Conservation (phyloP, 2,113 vertebrate species). For the Cyphomyrus discorhynchus region DNA sequence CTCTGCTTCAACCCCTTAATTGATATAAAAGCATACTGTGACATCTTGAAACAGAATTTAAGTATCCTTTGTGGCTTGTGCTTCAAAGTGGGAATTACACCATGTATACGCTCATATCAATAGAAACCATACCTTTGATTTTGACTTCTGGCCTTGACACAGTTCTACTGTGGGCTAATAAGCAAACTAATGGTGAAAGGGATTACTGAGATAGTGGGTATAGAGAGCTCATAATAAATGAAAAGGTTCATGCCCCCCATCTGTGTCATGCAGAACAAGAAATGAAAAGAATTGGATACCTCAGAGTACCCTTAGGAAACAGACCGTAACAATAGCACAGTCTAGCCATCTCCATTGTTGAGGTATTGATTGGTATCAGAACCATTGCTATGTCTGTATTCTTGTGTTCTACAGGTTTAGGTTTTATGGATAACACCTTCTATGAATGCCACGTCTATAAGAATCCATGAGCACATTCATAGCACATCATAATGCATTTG, state of each 20-base stretch:
- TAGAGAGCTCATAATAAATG: not conserved
- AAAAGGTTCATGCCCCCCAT: not conserved
- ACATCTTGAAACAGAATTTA: not conserved
- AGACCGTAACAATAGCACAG: not conserved
- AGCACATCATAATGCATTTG: not conserved
- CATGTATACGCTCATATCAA: not conserved
- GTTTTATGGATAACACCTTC: not conserved
- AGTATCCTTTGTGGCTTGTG: not conserved
- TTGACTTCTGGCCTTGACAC: not conserved
- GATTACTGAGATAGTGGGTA: conserved; percentile 2
- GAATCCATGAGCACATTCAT: not conserved
- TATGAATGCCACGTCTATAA: not conserved
- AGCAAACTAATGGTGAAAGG: not conserved
- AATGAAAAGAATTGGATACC: not conserved
- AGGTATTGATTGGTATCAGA: not conserved
- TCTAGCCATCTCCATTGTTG: not conserved
- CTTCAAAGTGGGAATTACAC: not conserved
- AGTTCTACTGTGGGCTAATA: not conserved
- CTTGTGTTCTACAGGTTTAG: not conserved
- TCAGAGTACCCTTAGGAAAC: not conserved
- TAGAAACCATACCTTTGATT: not conserved
- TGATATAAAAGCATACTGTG: not conserved
- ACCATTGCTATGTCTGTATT: not conserved
- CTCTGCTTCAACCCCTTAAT: not conserved
- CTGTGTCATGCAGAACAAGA: not conserved